These are phyloP conservation scores for Heliothis virescens DNA, from an alignment of 1,140 invertebrate genomes.

Conservation along the genomic window DNA sequence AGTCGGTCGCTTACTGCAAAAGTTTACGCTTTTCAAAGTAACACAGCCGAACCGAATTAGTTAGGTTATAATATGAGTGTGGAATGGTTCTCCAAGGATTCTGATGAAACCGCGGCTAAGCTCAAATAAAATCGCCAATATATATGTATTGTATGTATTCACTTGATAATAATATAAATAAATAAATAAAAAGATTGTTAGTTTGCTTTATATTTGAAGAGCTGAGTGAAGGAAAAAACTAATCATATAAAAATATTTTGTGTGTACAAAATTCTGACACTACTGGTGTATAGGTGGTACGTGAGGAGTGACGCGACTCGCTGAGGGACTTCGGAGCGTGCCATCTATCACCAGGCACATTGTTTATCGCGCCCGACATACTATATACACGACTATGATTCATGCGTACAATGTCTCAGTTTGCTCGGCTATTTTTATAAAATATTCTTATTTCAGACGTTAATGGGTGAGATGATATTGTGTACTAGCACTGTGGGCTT, in stretches of 20 bases:
- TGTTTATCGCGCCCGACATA: slow-evolving; percentile 33
- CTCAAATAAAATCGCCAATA: too few relatives aligned
- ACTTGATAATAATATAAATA: too few relatives aligned
- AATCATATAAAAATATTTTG: not conserved
- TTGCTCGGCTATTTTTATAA: slow-evolving; percentile 26
- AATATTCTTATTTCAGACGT: slow-evolving; percentile 2
- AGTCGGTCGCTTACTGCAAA: too few relatives aligned
- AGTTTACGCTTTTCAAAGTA: too few relatives aligned
- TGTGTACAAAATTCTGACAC: slow-evolving; percentile 18
- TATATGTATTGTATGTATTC: too few relatives aligned
- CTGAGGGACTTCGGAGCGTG: not conserved
- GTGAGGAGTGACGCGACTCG: slow-evolving; percentile 39
- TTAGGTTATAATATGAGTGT: too few relatives aligned
- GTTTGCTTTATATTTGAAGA: too few relatives aligned
- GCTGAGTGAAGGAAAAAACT: too few relatives aligned
- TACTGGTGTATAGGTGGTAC: slow-evolving; percentile 15
- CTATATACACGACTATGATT: slow-evolving; percentile 40
- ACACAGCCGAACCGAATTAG: too few relatives aligned
- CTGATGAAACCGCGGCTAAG: too few relatives aligned
- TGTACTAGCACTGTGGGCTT: not conserved
- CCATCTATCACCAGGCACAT: not conserved
- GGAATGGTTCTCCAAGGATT: too few relatives aligned
- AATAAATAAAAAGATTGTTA: too few relatives aligned
- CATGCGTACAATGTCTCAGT: slow-evolving; percentile 37
- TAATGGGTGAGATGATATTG: slow-evolving; percentile 18